Evolutionary conservation across 2,113 vertebrate genomes (phyloP).

Genomic region (Prolemur simus): DNA sequence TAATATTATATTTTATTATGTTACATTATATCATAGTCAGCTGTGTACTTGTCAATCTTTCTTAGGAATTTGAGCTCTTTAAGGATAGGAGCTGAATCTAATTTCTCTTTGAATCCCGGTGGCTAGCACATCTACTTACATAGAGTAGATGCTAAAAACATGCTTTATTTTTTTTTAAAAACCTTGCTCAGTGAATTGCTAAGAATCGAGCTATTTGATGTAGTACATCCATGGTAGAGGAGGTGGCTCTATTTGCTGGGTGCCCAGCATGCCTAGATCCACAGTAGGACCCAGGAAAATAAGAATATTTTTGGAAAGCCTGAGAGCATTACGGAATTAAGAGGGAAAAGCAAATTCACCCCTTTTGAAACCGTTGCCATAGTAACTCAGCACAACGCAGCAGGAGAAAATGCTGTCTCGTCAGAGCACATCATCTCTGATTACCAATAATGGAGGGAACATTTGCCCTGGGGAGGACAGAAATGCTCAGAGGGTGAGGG

Average conservation of each 20-base stretch:
- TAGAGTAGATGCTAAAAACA: neutral
- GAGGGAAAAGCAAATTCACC: conserved; percentile 4
- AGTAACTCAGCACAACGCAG: conserved; percentile 30
- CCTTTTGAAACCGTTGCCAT: conserved; percentile 14
- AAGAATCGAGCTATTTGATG: too few species aligned
- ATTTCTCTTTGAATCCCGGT: neutral
- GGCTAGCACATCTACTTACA: neutral
- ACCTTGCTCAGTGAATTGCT: neutral
- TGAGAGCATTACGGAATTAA: conserved; percentile 36
- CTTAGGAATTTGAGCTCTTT: neutral
- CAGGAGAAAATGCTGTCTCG: neutral
- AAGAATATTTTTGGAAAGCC: conserved; percentile 46
- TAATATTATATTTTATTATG: neutral
- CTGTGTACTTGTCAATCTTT: neutral
- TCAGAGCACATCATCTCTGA: neutral
- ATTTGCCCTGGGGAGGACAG: neutral
- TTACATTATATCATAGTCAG: neutral
- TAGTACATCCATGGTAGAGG: accelerated
- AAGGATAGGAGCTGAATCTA: neutral
- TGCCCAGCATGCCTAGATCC: neutral
- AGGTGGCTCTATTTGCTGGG: too few species aligned
- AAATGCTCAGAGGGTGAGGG: neutral
- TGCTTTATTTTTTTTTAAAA: neutral
- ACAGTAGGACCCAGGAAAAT: neutral
- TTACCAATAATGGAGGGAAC: neutral